Evolutionary conservation across 2,888 invertebrate genomes (phyloP).

Genomic region (Nymphalis urticae): DNA sequence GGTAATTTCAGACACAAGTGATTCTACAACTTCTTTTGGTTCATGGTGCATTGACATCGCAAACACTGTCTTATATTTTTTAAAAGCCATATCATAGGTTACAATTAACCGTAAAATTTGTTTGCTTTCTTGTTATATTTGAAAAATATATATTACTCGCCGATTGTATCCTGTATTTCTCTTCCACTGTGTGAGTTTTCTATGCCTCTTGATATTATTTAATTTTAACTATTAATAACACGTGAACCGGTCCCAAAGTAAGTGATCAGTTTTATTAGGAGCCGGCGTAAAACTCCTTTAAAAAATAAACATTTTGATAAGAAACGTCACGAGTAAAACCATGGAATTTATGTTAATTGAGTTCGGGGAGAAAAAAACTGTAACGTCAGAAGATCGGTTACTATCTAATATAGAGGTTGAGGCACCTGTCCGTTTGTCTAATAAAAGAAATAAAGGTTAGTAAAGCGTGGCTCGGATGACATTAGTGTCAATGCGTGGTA

Average conservation of each 20-base stretch:
- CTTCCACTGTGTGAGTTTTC: no score
- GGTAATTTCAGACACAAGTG: no score
- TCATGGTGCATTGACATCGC: no score
- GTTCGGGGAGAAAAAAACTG: constrained; percentile 25
- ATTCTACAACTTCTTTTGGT: no score
- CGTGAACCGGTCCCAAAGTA: constrained; percentile 45
- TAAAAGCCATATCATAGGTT: no score
- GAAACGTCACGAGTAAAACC: constrained; percentile 40
- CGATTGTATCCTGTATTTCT: no score
- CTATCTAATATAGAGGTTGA: constrained; percentile 33
- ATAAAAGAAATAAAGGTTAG: constrained; percentile 5
- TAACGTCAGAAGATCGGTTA: constrained; percentile 35
- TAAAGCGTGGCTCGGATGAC: constrained; percentile 8
- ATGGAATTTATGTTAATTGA: constrained; percentile 50
- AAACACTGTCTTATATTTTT: no score
- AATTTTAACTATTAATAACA: constrained; percentile 20
- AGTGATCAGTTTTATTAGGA: constrained; percentile 54
- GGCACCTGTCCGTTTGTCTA: constrained; percentile 26
- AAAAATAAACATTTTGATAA: constrained; percentile 49
- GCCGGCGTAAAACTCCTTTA: constrained; percentile 30
- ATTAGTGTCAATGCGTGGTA: not conserved
- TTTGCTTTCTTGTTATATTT: no score
- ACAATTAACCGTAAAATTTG: no score
- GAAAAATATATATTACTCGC: no score
- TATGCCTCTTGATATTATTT: constrained; percentile 17